A percentile compares a stretch with the other conserved stretches of the same genome.
These are phyloP conservation scores for Gasterosteus aculeatus DNA, from an alignment of 2,113 vertebrate species.

Conservation along the genomic window DNA sequence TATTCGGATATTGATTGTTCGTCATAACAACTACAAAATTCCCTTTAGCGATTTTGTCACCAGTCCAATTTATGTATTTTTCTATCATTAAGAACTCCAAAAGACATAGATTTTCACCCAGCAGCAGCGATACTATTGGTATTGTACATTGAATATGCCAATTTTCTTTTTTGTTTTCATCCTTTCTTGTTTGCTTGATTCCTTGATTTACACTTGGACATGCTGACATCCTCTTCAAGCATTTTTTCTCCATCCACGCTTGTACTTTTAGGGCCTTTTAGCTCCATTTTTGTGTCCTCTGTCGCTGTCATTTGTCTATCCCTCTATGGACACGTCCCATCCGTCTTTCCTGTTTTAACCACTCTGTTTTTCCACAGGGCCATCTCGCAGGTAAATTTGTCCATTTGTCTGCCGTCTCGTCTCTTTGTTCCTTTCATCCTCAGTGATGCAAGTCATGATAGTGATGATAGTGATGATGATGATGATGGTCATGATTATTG, in stretches of 20 bases:
- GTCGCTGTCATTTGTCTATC: conserved; percentile 15
- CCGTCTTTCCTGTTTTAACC: conserved; percentile 43
- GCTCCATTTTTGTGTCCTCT: conserved; percentile 37
- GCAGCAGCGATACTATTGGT: conserved; percentile 54
- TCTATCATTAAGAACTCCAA: not conserved
- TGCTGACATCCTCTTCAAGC: not conserved
- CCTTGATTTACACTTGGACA: conserved; percentile 12
- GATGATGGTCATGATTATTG: conserved; percentile 27
- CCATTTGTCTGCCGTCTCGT: conserved; percentile 59
- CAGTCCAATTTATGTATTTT: not conserved
- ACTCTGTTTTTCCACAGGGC: conserved; percentile 69
- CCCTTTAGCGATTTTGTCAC: not conserved
- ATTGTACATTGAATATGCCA: conserved; percentile 29
- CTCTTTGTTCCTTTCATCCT: conserved; percentile 46
- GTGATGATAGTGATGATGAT: conserved; percentile 49
- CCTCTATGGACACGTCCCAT: conserved; percentile 13
- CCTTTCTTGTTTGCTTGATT: not conserved
- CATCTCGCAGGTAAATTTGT: conserved; percentile 76
- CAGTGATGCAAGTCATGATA: conserved; percentile 39
- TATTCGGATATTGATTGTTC: not conserved
- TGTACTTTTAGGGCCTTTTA: conserved; percentile 34
- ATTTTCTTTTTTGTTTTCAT: conserved; percentile 44
- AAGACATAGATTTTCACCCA: conserved; percentile 48
- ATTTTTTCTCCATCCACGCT: not conserved
- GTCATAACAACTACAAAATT: not conserved